Conservation (phyloP, 2,888 invertebrate genomes). For the Helicoverpa assulta region DNA sequence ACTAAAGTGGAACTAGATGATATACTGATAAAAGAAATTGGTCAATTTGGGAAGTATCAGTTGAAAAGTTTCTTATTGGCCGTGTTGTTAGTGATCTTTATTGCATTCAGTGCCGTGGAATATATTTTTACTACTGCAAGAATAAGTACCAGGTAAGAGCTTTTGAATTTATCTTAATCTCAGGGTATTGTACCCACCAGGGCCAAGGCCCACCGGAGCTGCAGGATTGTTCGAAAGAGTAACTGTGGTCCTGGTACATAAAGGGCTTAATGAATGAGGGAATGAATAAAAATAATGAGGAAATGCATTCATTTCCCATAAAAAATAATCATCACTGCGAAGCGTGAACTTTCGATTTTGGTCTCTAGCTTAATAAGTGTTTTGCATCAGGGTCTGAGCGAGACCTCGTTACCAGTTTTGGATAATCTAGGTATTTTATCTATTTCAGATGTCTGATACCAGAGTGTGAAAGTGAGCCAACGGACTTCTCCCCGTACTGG, state of each 20-base stretch:
- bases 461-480: slow-evolving; percentile 65
- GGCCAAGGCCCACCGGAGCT: too few species aligned
- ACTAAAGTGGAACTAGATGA: slow-evolving; percentile 52
- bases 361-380: neutral
- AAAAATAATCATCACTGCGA: neutral
- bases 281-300: too few species aligned
- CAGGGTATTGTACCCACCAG: neutral
- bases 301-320: too few species aligned
- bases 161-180: too few species aligned
- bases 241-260: too few species aligned
- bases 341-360: too few species aligned
- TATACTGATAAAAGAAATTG: slow-evolving; percentile 75
- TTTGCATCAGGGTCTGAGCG: neutral
- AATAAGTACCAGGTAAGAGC: slow-evolving; percentile 72
- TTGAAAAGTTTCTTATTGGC: slow-evolving; percentile 63
- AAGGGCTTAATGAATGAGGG: too few species aligned
- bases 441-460: slow-evolving; percentile 52
- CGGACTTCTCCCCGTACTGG: slow-evolving; percentile 71
- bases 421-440: too few species aligned
- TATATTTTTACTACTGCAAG: slow-evolving; percentile 77
- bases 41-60: slow-evolving; percentile 77
- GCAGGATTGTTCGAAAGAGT: too few species aligned
- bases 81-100: slow-evolving; percentile 69
- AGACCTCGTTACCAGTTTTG: too few species aligned
- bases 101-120: slow-evolving; percentile 65